These are phyloP conservation scores for Garrulus glandarius DNA, from an alignment of 2,797 vertebrate genomes.

Conservation along the genomic window DNA sequence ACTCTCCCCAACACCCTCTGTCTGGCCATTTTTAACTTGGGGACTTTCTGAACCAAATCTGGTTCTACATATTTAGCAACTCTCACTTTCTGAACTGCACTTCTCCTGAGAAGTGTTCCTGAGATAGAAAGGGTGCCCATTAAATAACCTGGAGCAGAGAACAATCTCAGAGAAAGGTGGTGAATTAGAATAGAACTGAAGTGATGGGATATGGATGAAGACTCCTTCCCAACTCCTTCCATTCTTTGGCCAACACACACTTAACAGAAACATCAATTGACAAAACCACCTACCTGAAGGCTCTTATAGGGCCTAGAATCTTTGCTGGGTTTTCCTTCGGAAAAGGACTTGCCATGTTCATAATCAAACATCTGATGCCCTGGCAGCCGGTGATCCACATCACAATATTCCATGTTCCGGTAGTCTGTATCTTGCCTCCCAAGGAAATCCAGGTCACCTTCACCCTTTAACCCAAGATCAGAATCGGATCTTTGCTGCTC, in stretches of 20 bases:
- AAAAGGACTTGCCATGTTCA: slow-evolving; percentile 81
- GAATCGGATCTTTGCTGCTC: slow-evolving; percentile 72
- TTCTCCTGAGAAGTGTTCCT: not conserved
- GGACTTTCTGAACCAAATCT: not conserved
- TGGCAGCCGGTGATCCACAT: slow-evolving; percentile 92
- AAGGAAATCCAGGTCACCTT: slow-evolving; percentile 79
- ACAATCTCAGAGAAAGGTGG: not conserved
- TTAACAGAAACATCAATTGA: not conserved
- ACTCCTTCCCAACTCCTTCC: not conserved
- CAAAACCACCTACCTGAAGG: slow-evolving; percentile 73
- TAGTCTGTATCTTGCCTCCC: slow-evolving; percentile 81
- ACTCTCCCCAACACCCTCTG: not conserved
- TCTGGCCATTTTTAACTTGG: not conserved
- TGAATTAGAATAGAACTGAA: not conserved
- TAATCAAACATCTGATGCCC: slow-evolving; percentile 86
- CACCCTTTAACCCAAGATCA: slow-evolving; percentile 71
- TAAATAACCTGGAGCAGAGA: not conserved
- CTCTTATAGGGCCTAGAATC: slow-evolving; percentile 77
- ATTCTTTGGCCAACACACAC: not conserved
- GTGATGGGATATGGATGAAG: not conserved
- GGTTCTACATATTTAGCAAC: not conserved
- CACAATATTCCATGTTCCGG: slow-evolving; percentile 91
- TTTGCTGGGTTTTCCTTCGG: slow-evolving; percentile 80
- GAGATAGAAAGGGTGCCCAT: not conserved
- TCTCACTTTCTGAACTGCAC: not conserved